A percentile compares a stretch with the other conserved stretches of the same genome.
Conservation (phyloP, 2,888 invertebrate species). For the Caenorhabditis japonica region DNA sequence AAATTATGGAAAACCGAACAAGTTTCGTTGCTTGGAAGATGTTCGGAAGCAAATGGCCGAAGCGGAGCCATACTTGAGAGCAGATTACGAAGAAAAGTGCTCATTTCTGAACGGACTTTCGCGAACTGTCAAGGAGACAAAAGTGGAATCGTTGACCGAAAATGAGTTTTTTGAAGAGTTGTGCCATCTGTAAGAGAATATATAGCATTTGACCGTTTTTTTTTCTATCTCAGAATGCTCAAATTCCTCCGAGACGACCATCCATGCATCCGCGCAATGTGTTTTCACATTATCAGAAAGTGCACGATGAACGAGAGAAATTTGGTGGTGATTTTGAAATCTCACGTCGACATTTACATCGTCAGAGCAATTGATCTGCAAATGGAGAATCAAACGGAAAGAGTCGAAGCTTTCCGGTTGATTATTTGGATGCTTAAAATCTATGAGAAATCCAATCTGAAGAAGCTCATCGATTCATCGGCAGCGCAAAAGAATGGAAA, state of each 20-base stretch:
- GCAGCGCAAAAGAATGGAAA: constrained; percentile 51
- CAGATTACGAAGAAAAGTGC: constrained; percentile 46
- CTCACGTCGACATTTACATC: constrained; percentile 64
- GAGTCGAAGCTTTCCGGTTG: constrained; percentile 90
- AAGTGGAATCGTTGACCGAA: constrained; percentile 36
- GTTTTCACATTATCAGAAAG: constrained; percentile 59
- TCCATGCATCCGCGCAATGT: constrained; percentile 64
- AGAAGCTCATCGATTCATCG: constrained; percentile 55
- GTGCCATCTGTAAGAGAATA: constrained; percentile 42
- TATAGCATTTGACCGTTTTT: background rate
- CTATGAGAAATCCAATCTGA: constrained; percentile 59
- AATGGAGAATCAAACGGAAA: constrained; percentile 86
- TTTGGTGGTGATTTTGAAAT: constrained; percentile 57
- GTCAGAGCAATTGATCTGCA: constrained; percentile 88
- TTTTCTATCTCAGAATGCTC: constrained; percentile 18
- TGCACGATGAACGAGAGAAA: constrained; percentile 55
- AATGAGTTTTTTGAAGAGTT: constrained; percentile 55
- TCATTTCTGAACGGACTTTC: constrained; percentile 48
- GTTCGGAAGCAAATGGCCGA: constrained; percentile 28
- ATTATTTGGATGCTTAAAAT: constrained; percentile 83
- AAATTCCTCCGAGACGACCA: constrained; percentile 62
- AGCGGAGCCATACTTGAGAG: constrained; percentile 7
- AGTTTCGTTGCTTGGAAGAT: constrained; percentile 30
- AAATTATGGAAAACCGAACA: constrained; percentile 13
- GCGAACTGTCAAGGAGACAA: constrained; percentile 28